Evolutionary conservation across 2,113 vertebrate species (phyloP).

Genomic region (Perca schrenkii): DNA sequence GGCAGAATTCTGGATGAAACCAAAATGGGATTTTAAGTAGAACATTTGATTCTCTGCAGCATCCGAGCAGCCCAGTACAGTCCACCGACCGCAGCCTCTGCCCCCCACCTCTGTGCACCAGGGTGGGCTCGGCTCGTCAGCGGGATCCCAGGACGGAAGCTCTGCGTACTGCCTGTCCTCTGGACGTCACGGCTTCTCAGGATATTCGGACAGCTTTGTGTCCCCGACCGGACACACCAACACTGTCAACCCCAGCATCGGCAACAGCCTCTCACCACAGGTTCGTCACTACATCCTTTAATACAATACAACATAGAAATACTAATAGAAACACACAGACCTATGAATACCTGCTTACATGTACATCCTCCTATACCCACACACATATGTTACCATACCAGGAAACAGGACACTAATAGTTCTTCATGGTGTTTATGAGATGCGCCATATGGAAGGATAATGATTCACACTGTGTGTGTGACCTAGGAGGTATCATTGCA

Average conservation of each 20-base stretch:
- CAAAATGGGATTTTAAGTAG: neutral
- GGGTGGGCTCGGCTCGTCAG: conserved; percentile 87
- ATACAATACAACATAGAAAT: neutral
- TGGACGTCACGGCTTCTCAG: conserved; percentile 95
- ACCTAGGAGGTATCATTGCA: conserved; percentile 51
- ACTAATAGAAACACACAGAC: neutral
- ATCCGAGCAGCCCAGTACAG: conserved; percentile 94
- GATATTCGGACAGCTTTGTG: conserved; percentile 98
- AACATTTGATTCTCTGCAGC: conserved; percentile 72
- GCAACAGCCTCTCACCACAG: conserved; percentile 99
- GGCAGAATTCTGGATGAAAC: neutral
- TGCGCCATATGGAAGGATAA: conserved; percentile 48
- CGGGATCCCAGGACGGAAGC: conserved; percentile 91
- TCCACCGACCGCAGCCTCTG: conserved; percentile 97
- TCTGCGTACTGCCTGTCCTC: conserved; percentile 97
- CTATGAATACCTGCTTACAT: neutral
- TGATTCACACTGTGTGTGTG: conserved; percentile 24
- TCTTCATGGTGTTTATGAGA: conserved; percentile 16
- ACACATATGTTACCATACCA: neutral
- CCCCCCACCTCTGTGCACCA: conserved; percentile 98
- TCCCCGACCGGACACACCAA: conserved; percentile 90
- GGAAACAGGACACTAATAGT: conserved; percentile 16
- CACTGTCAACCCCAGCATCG: conserved; percentile 94
- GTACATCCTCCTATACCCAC: neutral
- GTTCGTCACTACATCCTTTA: conserved; percentile 81